A percentile compares a stretch with the other conserved stretches of the same genome.
phyloP scores from a whole-genome alignment of 1,140 invertebrate genomes.

The Diabrotica undecimpunctata region DNA sequence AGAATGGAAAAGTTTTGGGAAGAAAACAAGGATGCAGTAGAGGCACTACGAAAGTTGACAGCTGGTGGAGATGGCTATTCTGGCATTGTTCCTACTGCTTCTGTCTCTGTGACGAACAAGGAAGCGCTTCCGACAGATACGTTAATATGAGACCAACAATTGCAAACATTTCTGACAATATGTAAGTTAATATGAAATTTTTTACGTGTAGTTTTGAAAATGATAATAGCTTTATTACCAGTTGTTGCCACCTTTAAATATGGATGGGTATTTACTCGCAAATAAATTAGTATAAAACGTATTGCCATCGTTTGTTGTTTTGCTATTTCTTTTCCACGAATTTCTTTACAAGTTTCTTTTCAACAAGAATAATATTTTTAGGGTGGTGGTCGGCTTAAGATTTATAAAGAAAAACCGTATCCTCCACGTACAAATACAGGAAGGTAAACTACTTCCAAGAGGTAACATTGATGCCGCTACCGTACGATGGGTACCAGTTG shows the following conservation, averaged over 20 bases:
- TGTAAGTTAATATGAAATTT: slow-evolving; percentile 50
- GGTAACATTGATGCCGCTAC: slow-evolving; percentile 60
- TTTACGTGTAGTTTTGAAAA: too few relatives aligned
- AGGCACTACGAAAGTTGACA: slow-evolving; percentile 71
- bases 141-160: slow-evolving; percentile 67
- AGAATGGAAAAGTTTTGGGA: slow-evolving; percentile 69
- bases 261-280: too few relatives aligned
- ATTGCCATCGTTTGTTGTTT: too few relatives aligned
- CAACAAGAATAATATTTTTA: slow-evolving; percentile 39
- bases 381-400: slow-evolving; percentile 73
- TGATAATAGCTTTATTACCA: too few relatives aligned
- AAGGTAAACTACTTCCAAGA: slow-evolving; percentile 62
- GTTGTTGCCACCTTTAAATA: too few relatives aligned
- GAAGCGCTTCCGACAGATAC: slow-evolving; percentile 67
- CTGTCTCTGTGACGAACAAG: slow-evolving; percentile 79
- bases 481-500: slow-evolving; percentile 62
- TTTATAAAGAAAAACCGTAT: slow-evolving; percentile 70
- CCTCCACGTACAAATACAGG: slow-evolving; percentile 79
- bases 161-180: slow-evolving; percentile 69
- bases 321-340: too few relatives aligned
- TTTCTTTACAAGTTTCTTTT: too few relatives aligned
- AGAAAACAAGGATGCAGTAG: slow-evolving; percentile 54
- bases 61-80: slow-evolving; percentile 80
- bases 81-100: slow-evolving; percentile 89
- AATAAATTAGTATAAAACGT: too few relatives aligned